phyloP scores from a whole-genome alignment of 2,888 invertebrate genomes.

The Drosophila formosana region DNA sequence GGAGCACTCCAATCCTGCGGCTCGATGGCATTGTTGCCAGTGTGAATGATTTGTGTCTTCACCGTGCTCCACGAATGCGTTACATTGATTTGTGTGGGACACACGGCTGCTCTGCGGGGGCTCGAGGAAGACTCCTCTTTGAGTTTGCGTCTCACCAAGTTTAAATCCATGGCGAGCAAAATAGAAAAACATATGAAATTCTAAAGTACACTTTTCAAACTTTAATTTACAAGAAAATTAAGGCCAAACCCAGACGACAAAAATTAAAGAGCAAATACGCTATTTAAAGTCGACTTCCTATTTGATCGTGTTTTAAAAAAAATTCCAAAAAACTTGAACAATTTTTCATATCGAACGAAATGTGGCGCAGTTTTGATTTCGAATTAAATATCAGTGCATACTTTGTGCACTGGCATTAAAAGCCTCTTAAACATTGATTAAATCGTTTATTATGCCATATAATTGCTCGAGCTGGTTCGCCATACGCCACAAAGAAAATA shows the following conservation, averaged over 20 bases:
- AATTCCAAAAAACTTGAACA: slow-evolving; percentile 15
- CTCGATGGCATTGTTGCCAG: neutral
- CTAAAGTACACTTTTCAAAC: slow-evolving; percentile 29
- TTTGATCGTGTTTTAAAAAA: slow-evolving; percentile 25
- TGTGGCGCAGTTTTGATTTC: slow-evolving; percentile 19
- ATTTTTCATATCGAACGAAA: slow-evolving; percentile 34
- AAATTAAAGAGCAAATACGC: neutral
- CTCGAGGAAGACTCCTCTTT: neutral
- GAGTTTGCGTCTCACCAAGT: neutral
- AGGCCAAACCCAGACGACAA: slow-evolving; percentile 19
- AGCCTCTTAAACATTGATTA: slow-evolving; percentile 32
- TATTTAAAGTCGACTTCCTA: neutral
- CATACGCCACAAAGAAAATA: slow-evolving; percentile 65
- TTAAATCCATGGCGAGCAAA: slow-evolving; percentile 9
- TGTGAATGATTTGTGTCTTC: slow-evolving; percentile 1
- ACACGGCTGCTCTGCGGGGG: neutral
- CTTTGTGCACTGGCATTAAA: slow-evolving; percentile 21
- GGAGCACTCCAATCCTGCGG: neutral
- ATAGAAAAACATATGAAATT: neutral
- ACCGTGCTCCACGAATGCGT: slow-evolving; percentile 1
- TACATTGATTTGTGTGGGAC: neutral
- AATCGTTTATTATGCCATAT: slow-evolving; percentile 47
- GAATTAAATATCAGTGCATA: slow-evolving; percentile 39
- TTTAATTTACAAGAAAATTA: slow-evolving; percentile 45
- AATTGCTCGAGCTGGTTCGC: slow-evolving; percentile 30